A percentile compares a stretch with the other conserved stretches of the same genome.
phyloP scores from a whole-genome alignment of 2,797 vertebrate species.

The Sitta carolinensis region DNA sequence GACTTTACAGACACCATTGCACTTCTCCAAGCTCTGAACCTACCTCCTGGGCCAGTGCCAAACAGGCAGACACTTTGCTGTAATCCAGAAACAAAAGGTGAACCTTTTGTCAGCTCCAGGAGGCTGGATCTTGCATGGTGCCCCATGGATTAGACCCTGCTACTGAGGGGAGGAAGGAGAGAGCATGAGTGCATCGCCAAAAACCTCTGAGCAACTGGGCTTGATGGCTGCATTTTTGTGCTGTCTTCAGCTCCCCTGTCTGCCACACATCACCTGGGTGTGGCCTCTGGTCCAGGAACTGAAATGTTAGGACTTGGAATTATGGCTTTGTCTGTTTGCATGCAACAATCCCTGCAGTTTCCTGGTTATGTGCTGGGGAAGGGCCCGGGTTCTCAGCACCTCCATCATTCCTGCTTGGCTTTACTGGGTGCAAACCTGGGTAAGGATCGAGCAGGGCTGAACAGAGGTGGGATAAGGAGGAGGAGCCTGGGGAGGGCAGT shows the following conservation, averaged over 20 bases:
- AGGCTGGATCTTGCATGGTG: not conserved
- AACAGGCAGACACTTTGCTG: not conserved
- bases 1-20: not conserved
- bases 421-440: not conserved
- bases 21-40: not conserved
- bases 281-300: not conserved
- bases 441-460: rapidly evolving
- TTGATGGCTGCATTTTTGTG: not conserved
- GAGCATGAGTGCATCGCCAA: rapidly evolving
- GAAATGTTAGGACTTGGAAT: not conserved
- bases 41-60: not conserved
- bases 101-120: not conserved
- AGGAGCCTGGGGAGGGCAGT: not conserved
- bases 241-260: not conserved
- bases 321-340: not conserved
- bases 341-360: not conserved
- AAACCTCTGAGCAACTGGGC: not conserved
- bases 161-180: not conserved
- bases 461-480: not conserved
- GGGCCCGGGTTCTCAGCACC: not conserved
- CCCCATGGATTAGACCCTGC: not conserved
- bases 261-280: not conserved
- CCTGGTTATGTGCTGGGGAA: rapidly evolving
- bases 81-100: not conserved
- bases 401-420: rapidly evolving